Evolutionary conservation across 2,113 vertebrate species (phyloP).

Genomic region (Vidua chalybeata): DNA sequence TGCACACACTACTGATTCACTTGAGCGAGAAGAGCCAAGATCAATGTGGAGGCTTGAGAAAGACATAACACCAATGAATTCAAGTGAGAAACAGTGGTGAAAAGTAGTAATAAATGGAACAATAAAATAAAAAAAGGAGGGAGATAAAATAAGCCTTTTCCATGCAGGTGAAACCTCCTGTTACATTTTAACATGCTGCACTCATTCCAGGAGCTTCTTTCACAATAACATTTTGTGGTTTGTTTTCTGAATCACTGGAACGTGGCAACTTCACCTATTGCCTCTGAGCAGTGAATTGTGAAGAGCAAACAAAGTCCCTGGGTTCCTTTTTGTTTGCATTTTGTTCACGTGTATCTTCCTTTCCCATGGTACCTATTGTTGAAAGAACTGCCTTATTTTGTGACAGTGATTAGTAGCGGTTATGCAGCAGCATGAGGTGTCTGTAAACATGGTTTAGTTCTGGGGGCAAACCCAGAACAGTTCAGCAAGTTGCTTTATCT

Average conservation of each 20-base stretch:
- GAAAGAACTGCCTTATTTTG: background rate
- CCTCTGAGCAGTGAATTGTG: slow-evolving; percentile 46
- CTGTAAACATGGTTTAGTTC: background rate
- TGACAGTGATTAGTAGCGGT: background rate
- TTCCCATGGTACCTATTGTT: background rate
- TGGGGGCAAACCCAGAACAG: background rate
- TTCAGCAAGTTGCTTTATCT: background rate
- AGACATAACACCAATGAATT: background rate
- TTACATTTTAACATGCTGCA: background rate
- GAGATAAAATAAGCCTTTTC: background rate
- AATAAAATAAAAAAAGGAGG: background rate
- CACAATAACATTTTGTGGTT: background rate
- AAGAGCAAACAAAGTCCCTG: slow-evolving; percentile 31
- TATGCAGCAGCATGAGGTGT: background rate
- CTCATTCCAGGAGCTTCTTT: slow-evolving; percentile 14
- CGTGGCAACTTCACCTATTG: slow-evolving; percentile 45
- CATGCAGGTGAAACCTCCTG: background rate
- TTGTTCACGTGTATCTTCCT: background rate
- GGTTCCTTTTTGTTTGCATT: slow-evolving; percentile 12
- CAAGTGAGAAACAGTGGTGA: background rate
- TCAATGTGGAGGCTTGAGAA: background rate
- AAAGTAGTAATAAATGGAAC: background rate
- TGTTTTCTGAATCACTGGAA: slow-evolving; percentile 33
- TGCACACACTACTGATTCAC: background rate
- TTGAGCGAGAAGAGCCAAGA: background rate